These are phyloP conservation scores for Sandelia bainsii DNA, from an alignment of 2,797 vertebrate species.

Conservation along the genomic window DNA sequence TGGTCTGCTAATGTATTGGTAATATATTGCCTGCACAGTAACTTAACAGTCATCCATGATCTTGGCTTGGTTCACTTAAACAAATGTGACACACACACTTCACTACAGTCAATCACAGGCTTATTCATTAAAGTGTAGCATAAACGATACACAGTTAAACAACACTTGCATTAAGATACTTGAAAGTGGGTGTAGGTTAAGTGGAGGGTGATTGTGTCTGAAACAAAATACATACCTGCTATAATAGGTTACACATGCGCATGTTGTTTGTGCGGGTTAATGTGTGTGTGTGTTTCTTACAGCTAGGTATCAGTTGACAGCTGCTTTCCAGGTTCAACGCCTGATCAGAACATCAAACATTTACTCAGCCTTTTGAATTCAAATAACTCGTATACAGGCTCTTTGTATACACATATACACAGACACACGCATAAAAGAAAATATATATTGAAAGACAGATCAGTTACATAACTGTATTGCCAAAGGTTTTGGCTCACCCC, in stretches of 20 bases:
- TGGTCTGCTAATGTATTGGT: conserved; percentile 72
- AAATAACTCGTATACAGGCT: neutral
- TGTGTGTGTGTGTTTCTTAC: conserved; percentile 35
- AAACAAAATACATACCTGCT: neutral
- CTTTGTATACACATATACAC: neutral
- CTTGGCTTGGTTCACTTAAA: conserved; percentile 43
- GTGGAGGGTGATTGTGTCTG: neutral
- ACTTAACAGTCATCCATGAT: conserved; percentile 48
- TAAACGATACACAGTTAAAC: conserved; percentile 1
- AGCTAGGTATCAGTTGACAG: conserved; percentile 56
- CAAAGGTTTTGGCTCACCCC: no score
- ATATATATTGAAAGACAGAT: neutral
- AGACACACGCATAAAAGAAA: neutral
- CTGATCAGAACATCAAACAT: conserved; percentile 56
- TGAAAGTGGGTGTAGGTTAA: neutral
- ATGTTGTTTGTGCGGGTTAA: conserved; percentile 23
- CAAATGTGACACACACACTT: conserved; percentile 37
- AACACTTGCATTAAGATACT: neutral
- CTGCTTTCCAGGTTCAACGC: conserved; percentile 37
- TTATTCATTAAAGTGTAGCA: conserved; percentile 4
- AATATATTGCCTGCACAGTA: conserved; percentile 66
- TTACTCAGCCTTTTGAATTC: conserved; percentile 40
- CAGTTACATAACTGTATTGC: no score
- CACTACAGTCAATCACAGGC: conserved; percentile 33
- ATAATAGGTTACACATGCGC: conserved; percentile 7